Percentiles rank a stretch among this genome's conserved stretches.
Conservation (phyloP, 1,140 invertebrate species). For the Pentalonia nigronervosa region DNA sequence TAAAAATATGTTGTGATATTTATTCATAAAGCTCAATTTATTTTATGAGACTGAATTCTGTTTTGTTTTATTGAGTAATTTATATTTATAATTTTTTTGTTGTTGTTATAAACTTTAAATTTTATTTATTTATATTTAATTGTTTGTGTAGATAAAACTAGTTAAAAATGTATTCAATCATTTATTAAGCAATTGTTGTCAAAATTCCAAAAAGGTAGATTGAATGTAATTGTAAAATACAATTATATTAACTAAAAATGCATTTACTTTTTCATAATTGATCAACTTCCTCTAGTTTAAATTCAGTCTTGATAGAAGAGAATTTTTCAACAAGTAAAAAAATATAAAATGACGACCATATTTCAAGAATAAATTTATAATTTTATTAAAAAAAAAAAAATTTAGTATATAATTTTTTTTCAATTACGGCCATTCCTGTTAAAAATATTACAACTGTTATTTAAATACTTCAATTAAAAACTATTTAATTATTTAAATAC, state of each 20-base stretch:
- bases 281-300: background rate
- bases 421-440: too few relatives aligned
- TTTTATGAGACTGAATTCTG: constrained; percentile 35
- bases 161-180: constrained; percentile 9
- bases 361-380: too few relatives aligned
- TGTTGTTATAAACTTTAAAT: constrained; percentile 5
- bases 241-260: background rate
- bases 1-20: constrained; percentile 53
- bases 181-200: constrained; percentile 21
- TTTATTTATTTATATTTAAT: constrained; percentile 32
- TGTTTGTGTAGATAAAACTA: constrained; percentile 26
- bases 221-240: constrained; percentile 12
- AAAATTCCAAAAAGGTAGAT: background rate
- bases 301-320: background rate
- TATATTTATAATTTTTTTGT: background rate
- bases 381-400: too few relatives aligned
- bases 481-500: too few relatives aligned
- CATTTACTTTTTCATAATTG: background rate
- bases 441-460: too few relatives aligned
- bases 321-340: too few relatives aligned
- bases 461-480: too few relatives aligned
- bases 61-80: constrained; percentile 27
- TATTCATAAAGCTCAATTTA: constrained; percentile 42
- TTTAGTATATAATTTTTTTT: too few relatives aligned
- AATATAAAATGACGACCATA: too few relatives aligned